Evolutionary conservation across 2,113 vertebrate genomes (phyloP).

Genomic region (Odocoileus hemionus): DNA sequence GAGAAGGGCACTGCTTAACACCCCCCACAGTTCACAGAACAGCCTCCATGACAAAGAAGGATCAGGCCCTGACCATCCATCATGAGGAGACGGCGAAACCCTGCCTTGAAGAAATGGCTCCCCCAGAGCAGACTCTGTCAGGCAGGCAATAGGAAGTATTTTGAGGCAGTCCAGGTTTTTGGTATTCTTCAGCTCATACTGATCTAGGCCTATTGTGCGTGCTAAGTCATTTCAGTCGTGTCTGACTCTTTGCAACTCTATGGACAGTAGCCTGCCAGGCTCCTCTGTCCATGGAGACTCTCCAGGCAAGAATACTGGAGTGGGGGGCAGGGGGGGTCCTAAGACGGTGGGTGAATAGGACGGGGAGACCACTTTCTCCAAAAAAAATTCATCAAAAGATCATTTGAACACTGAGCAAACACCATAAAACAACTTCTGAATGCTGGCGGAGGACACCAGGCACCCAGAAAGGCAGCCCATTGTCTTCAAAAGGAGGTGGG

Average conservation of each 20-base stretch:
- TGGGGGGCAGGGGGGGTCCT: neutral
- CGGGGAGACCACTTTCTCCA: neutral
- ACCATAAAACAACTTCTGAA: neutral
- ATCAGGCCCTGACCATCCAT: neutral
- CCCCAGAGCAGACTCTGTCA: neutral
- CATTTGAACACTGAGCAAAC: neutral
- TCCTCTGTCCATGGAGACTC: neutral
- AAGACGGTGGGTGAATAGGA: neutral
- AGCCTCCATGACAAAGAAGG: neutral
- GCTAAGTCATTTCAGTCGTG: neutral
- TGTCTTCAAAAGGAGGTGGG: neutral
- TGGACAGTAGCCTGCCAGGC: neutral
- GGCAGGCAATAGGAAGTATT: neutral
- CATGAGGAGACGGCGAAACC: neutral
- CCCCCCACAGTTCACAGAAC: neutral
- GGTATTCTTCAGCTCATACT: neutral
- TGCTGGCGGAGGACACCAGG: neutral
- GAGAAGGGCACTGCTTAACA: neutral
- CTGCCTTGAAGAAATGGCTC: neutral
- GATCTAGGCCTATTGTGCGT: neutral
- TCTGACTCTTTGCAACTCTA: neutral
- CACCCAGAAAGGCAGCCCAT: neutral
- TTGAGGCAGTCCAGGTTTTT: neutral
- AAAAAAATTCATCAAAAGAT: neutral
- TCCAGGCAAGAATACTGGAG: neutral